These are phyloP conservation scores for Danio aesculapii DNA, from an alignment of 2,797 vertebrate species.

Conservation along the genomic window DNA sequence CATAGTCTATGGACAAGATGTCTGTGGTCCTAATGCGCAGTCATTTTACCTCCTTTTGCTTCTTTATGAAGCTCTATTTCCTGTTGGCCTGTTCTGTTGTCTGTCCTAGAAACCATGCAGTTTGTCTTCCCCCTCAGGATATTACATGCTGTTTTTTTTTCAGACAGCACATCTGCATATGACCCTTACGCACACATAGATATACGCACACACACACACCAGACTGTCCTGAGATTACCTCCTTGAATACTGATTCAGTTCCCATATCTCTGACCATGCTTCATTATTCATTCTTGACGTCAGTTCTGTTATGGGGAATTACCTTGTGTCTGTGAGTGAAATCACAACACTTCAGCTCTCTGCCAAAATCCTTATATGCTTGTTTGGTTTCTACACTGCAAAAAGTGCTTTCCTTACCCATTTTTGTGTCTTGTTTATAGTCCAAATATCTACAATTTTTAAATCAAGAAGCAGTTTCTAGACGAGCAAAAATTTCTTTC, in stretches of 20 bases:
- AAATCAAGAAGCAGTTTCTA: too few species aligned
- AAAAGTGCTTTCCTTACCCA: too few species aligned
- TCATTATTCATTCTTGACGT: slow-evolving; percentile 41
- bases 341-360: too few species aligned
- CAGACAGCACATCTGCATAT: slow-evolving; percentile 21
- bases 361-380: too few species aligned
- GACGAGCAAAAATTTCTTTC: too few species aligned
- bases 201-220: neutral
- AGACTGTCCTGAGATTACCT: slow-evolving; percentile 36
- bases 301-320: neutral
- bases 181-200: neutral
- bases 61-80: slow-evolving; percentile 6
- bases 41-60: slow-evolving; percentile 5
- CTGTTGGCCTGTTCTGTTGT: slow-evolving; percentile 18
- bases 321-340: too few species aligned
- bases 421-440: too few species aligned
- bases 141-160: neutral
- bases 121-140: neutral
- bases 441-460: too few species aligned
- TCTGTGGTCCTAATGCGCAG: slow-evolving; percentile 1
- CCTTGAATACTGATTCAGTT: slow-evolving; percentile 24
- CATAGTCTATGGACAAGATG: neutral
- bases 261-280: neutral
- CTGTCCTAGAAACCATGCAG: slow-evolving; percentile 5
- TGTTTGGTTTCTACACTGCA: too few species aligned